phyloP scores from a whole-genome alignment of 2,113 vertebrate species.

The Brachyhypopomus gauderio region DNA sequence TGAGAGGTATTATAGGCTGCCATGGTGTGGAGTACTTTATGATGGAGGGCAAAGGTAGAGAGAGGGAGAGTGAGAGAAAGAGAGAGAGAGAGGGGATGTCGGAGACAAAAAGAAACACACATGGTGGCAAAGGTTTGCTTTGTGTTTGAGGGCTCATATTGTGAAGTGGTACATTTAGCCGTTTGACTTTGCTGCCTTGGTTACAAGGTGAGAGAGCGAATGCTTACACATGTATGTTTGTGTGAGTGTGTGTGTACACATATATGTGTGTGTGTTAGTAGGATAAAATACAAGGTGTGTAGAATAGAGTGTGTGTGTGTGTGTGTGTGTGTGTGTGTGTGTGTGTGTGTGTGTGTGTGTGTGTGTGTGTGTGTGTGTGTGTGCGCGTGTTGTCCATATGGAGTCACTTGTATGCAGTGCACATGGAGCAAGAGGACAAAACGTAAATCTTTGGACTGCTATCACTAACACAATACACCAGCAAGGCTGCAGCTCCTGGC shows the following conservation, averaged over 20 bases:
- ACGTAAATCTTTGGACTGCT: constrained; percentile 39
- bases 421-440: constrained; percentile 51
- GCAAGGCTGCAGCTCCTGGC: constrained; percentile 25
- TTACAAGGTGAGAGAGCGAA: constrained; percentile 38
- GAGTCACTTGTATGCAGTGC: constrained; percentile 45
- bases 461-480: constrained; percentile 33
- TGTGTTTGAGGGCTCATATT: constrained; percentile 22
- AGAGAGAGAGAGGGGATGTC: neutral
- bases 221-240: constrained; percentile 15
- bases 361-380: neutral
- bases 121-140: constrained; percentile 12
- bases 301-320: neutral
- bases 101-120: constrained; percentile 3
- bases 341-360: constrained; percentile 11
- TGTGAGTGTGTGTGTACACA: constrained; percentile 2
- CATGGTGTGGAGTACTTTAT: neutral
- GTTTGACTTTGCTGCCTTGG: constrained; percentile 53
- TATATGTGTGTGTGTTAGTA: neutral
- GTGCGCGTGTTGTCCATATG: constrained; percentile 31
- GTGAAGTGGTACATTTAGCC: constrained; percentile 53
- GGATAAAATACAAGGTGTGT: neutral
- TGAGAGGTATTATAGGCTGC: neutral
- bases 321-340: neutral
- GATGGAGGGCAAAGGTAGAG: neutral
- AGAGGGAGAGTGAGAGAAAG: neutral